A percentile compares a stretch with the other conserved stretches of the same genome.
Evolutionary conservation across 2,888 invertebrate genomes (phyloP).

Genomic region (Ormyrus nitidulus): DNA sequence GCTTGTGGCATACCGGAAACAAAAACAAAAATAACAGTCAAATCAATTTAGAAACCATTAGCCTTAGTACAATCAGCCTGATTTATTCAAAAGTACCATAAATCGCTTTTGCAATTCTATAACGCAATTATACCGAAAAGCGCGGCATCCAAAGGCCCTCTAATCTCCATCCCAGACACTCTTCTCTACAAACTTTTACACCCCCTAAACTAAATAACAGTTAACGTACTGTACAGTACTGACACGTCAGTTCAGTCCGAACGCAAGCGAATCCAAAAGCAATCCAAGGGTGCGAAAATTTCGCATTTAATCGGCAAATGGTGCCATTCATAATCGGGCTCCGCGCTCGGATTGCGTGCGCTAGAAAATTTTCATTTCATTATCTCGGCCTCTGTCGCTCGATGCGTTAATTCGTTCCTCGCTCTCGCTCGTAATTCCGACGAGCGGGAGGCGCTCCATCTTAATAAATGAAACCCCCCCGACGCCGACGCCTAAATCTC

Average conservation of each 20-base stretch:
- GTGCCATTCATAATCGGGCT: conserved; percentile 43
- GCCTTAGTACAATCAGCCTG: too few relatives aligned
- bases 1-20: too few relatives aligned
- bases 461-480: conserved; percentile 21
- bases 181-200: background rate
- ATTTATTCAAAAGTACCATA: too few relatives aligned
- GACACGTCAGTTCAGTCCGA: too few relatives aligned
- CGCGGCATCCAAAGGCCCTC: background rate
- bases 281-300: background rate
- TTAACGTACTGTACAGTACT: too few relatives aligned
- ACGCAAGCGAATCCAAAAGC: conserved; percentile 8
- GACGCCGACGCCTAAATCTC: conserved; percentile 16
- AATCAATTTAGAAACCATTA: too few relatives aligned
- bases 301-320: conserved; percentile 49
- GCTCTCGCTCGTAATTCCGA: background rate
- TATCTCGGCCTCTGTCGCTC: conserved; percentile 18
- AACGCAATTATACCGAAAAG: too few relatives aligned
- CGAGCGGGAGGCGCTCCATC: background rate
- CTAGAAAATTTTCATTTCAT: conserved; percentile 46
- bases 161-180: background rate
- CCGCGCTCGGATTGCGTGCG: conserved; percentile 12
- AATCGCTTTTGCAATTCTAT: too few relatives aligned
- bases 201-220: too few relatives aligned
- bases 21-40: too few relatives aligned
- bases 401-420: conserved; percentile 27